Evolutionary conservation across 2,888 invertebrate genomes (phyloP), one percentile per base, ranked within the genome.

Genomic region (Monochamus alternatus): DNA sequence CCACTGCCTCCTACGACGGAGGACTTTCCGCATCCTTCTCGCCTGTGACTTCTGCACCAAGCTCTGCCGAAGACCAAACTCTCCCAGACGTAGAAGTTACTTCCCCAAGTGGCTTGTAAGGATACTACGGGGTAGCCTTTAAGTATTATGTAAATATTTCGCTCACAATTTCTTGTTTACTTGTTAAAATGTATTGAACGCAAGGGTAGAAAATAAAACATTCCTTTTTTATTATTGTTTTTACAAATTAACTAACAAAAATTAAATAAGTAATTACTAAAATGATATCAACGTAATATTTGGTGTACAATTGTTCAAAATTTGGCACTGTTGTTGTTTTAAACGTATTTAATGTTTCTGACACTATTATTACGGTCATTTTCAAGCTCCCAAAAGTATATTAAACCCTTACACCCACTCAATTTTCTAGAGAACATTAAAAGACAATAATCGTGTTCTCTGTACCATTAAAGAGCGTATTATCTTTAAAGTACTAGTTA

Each of bases 31-130:
- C 55, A 3, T 38, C 3, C 10, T 10, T 22, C 31, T 12, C 55
- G 8, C 22, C 3, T 30, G 62, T 63, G 43, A 68, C 68, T 1
- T 14, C 32, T 2, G 58, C 68, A 30, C 14, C 4, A 30, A 30
- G 44, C 47, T 5, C 5, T 14, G n/a, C 3, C 3, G 55, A 31
- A 22, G 22, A 51, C 31, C 5, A 30, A 44, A 44, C 31, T 10
- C n/a, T 60, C 9, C n/a, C 69, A 1, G 51, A 69, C 4, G 69
- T 69, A 1, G 69, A 69, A 32, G 51, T 69, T 10, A 60, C 60
- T 5, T 69, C 69, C 5, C 69, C 69, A 30, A 60, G 69, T 14
- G 22, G 38, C 5, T 14, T 69, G 30, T 47, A 62, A 44, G 55
- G n/a, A 38, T 38, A 7, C 5, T 1, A 7, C 38, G 38, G 38